Evolutionary conservation across 2,888 invertebrate species (phyloP).

Genomic region (Busseola fusca): DNA sequence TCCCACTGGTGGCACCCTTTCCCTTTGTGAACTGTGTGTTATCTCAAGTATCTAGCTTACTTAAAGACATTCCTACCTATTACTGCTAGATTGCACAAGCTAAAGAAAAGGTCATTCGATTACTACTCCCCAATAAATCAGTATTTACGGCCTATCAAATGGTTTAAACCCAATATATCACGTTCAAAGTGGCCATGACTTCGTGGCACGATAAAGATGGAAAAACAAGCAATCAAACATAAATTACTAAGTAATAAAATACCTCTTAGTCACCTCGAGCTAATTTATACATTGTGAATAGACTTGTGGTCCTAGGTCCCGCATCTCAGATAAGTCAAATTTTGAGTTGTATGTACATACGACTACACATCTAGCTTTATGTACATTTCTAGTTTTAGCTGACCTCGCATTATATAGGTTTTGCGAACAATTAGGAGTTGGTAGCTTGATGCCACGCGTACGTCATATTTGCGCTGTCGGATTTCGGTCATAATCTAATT

Average conservation of each 20-base stretch:
- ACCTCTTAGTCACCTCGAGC: background rate
- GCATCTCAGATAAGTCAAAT: background rate
- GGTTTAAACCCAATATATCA: conserved; percentile 50
- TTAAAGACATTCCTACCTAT: background rate
- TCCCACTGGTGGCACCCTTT: background rate
- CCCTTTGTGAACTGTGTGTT: too few species aligned
- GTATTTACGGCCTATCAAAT: conserved; percentile 49
- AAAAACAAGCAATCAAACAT: conserved; percentile 35
- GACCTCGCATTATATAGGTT: too few species aligned
- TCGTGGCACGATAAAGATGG: conserved; percentile 15
- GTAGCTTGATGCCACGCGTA: too few species aligned
- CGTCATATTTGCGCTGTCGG: background rate
- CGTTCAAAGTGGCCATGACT: conserved; percentile 36
- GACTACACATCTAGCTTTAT: too few species aligned
- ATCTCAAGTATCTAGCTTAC: background rate
- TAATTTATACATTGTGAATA: conserved; percentile 1
- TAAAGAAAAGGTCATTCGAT: conserved; percentile 26
- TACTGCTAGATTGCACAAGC: conserved; percentile 16
- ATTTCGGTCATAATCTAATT: background rate
- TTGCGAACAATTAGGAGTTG: too few species aligned
- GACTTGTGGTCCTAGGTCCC: background rate
- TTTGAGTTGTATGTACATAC: background rate
- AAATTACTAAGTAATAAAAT: conserved; percentile 30
- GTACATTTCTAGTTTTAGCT: too few species aligned
- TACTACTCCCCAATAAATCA: conserved; percentile 44